These are phyloP conservation scores for Kryphioiulus occultus DNA, from an alignment of 2,888 invertebrate genomes.

Conservation along the genomic window DNA sequence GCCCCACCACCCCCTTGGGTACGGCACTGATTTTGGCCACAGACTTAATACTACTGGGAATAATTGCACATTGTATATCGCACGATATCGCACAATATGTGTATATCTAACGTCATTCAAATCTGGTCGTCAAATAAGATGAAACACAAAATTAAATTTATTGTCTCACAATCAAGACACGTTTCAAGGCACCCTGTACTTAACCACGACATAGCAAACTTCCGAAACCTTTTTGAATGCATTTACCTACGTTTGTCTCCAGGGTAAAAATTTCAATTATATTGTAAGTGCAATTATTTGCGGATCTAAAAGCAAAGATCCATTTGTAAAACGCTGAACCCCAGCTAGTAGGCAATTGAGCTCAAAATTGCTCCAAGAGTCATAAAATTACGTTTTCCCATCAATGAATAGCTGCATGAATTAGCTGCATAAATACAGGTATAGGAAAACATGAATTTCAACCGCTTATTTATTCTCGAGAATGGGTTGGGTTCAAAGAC, in stretches of 20 bases:
- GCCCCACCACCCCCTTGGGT: no score
- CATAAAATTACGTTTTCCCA: background rate
- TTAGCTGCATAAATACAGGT: background rate
- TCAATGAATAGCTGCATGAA: background rate
- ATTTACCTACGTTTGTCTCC: background rate
- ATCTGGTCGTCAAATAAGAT: no score
- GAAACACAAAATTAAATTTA: no score
- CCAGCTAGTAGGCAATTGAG: background rate
- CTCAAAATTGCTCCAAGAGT: background rate
- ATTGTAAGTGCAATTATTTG: background rate
- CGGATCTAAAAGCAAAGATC: background rate
- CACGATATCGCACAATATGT: no score
- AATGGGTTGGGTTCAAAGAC: background rate
- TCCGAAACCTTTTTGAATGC: background rate
- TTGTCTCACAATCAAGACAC: background rate
- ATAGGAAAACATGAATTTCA: background rate
- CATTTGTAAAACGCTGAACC: background rate
- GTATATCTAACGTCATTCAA: no score
- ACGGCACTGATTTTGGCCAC: no score
- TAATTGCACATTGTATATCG: no score
- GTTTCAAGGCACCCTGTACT: background rate
- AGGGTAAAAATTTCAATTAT: conserved; percentile 5
- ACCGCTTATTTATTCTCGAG: background rate
- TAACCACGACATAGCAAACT: background rate
- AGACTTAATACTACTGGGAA: no score